phyloP scores from a whole-genome alignment of 2,888 invertebrate species.

The Drosophila leonis region DNA sequence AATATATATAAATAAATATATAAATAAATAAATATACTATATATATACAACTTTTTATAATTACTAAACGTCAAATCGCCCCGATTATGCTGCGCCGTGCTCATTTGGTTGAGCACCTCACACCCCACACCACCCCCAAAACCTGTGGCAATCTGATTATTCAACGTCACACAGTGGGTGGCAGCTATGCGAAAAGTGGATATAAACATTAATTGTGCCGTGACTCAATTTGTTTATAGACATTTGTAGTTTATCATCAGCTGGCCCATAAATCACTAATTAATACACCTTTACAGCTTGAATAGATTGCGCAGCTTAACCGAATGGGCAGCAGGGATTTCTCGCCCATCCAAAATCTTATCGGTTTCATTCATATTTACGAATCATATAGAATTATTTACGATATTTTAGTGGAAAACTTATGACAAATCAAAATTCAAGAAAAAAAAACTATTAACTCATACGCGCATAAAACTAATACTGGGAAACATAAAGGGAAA shows the following conservation, averaged over 20 bases:
- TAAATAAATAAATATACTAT: too few relatives aligned
- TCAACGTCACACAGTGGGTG: not conserved
- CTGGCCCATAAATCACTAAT: slow-evolving; percentile 8
- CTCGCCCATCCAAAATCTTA: not conserved
- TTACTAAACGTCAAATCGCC: not conserved
- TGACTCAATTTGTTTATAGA: slow-evolving; percentile 37
- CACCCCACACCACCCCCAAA: too few relatives aligned
- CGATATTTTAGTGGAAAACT: not conserved
- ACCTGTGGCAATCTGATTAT: not conserved
- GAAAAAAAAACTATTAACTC: not conserved
- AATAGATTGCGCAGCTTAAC: not conserved
- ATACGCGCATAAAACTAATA: not conserved
- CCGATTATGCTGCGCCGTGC: not conserved
- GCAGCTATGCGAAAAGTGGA: slow-evolving; percentile 2
- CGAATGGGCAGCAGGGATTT: not conserved
- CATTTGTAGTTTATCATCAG: slow-evolving; percentile 17
- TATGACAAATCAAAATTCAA: not conserved
- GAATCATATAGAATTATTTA: not conserved
- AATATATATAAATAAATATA: too few relatives aligned
- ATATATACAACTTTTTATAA: too few relatives aligned
- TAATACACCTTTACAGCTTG: slow-evolving; percentile 1
- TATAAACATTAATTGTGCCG: slow-evolving; percentile 13
- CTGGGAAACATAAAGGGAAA: not conserved
- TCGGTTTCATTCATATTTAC: not conserved
- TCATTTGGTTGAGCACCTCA: not conserved